Evolutionary conservation across 2,797 vertebrate species (phyloP).

Genomic region (Paratrypauchen microcephalus): DNA sequence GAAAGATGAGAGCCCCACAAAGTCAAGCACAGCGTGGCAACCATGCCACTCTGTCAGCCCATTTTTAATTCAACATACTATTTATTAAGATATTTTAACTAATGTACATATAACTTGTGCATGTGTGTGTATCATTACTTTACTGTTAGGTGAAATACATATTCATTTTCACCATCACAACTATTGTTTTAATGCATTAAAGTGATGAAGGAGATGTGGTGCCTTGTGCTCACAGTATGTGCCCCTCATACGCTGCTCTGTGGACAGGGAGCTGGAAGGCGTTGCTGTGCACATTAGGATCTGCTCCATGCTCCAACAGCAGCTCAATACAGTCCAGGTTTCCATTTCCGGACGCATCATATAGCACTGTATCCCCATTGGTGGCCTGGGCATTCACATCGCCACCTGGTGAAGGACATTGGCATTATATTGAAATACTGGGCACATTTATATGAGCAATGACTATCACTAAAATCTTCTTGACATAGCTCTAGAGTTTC

Average conservation of each 20-base stretch:
- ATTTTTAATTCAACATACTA: no score
- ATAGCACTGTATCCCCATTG: constrained; percentile 82
- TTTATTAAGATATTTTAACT: no score
- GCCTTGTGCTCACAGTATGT: constrained; percentile 81
- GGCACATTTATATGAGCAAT: background rate
- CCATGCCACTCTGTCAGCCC: no score
- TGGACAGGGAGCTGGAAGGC: constrained; percentile 86
- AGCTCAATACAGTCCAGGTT: constrained; percentile 85
- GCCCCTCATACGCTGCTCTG: constrained; percentile 84
- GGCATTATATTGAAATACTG: background rate
- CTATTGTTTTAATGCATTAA: no score
- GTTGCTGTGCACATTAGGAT: constrained; percentile 80
- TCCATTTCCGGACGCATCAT: constrained; percentile 83
- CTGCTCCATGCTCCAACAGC: constrained; percentile 83
- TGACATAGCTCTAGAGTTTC: no score
- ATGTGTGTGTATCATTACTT: no score
- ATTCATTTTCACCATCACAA: no score
- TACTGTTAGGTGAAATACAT: no score
- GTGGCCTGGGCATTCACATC: constrained; percentile 80
- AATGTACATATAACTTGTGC: no score
- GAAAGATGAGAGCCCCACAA: no score
- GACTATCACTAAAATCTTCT: no score
- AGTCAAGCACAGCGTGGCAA: no score
- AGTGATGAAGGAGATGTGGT: background rate
- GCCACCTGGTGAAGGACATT: constrained; percentile 73